Conservation (phyloP, 2,797 vertebrate species). For the Propithecus deckenii region DNA sequence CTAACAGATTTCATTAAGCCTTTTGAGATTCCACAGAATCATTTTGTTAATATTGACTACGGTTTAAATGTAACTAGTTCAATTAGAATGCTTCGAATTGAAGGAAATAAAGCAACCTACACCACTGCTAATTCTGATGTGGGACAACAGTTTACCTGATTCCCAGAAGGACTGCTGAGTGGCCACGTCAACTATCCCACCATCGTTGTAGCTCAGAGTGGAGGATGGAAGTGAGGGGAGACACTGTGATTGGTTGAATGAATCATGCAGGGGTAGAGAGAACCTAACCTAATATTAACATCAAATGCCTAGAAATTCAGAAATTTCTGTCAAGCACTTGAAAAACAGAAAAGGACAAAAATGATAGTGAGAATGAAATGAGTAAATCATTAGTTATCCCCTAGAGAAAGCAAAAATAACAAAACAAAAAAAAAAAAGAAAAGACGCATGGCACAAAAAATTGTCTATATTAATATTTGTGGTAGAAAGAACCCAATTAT, state of each 20-base stretch:
- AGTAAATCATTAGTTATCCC: conserved; percentile 15
- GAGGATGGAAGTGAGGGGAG: background rate
- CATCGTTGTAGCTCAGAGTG: fast-evolving
- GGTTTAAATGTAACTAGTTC: background rate
- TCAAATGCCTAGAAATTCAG: background rate
- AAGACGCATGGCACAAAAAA: conserved; percentile 39
- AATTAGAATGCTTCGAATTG: background rate
- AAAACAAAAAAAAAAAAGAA: background rate
- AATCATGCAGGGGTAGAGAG: fast-evolving
- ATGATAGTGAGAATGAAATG: background rate
- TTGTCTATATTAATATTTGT: background rate
- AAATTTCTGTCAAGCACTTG: background rate
- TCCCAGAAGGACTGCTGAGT: too few relatives aligned
- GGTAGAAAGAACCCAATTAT: conserved; percentile 27
- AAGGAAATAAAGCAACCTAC: background rate
- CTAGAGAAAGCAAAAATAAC: background rate
- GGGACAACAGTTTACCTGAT: fast-evolving
- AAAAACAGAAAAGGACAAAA: background rate
- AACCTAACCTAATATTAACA: background rate
- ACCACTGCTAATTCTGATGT: background rate
- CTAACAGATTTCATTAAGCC: background rate
- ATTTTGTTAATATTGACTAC: background rate
- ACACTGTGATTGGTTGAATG: fast-evolving
- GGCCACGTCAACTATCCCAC: fast-evolving
- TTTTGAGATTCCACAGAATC: background rate